Base-by-base conservation (phyloP, 1,140 invertebrate genomes). In the Procambarus virginalis region DNA sequence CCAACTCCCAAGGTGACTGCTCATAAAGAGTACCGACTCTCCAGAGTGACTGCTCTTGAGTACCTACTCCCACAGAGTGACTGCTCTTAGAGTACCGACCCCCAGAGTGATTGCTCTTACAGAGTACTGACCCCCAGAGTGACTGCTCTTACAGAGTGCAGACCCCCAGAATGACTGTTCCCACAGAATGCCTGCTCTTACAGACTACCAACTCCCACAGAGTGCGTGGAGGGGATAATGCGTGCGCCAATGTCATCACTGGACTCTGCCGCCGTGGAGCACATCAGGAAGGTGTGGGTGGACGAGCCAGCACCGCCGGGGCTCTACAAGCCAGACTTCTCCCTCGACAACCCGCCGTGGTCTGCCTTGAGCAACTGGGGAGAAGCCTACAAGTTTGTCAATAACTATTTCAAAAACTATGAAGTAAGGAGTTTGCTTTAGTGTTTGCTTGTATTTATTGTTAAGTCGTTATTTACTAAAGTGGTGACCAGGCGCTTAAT, bases 311-410 rank as follows among this genome's bases (percentile, higher is more conserved):
- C 70, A 20, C 79, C 88, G 6, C 60, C 12, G 6, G 91, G 88
- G 64, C 20, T 82, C 60, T 92, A 92, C 84, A 73, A 75, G 45
- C 84, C 86, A 5, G 46, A 55, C 60, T 90, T 90, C 34, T 22
- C 88, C n/a, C 64, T 90, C 12, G 84, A 87, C 0, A 76, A 78
- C 10, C 91, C 91, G 17, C 91, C 91, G 5, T 92, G 91, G 91
- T 0, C 64, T 10, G 22, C 51, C 12, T 8, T 86, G 49, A 84
- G 84, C 49, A 86, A 70, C 14, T 92, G 91, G 91, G 84, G 78
- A 6, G 87, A 86, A 17, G 91, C 91, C 46, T 81, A 92, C 48
- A 84, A 82, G 17, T 76, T 90, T 45, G 73, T 92, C 78, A 87
- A 86, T 20, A 34, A 87, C n/a, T 92, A 90, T 45, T 92, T 92